phyloP scores from a whole-genome alignment of 2,797 vertebrate species.

The Etheostoma nigrum region DNA sequence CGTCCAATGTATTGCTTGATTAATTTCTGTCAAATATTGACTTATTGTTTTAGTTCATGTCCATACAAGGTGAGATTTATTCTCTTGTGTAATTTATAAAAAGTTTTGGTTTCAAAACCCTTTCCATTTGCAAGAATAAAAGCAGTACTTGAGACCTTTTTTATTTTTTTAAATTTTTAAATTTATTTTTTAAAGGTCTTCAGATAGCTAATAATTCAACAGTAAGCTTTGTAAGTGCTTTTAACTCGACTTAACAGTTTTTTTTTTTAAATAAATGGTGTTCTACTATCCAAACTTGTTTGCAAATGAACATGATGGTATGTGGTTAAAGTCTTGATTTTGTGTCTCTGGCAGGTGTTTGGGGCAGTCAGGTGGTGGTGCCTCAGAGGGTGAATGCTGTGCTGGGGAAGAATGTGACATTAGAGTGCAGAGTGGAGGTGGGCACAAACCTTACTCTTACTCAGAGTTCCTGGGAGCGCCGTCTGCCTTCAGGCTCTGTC shows the following conservation, averaged over 20 bases:
- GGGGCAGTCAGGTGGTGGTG: slow-evolving; percentile 91
- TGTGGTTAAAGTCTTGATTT: slow-evolving; percentile 10
- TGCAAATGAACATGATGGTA: not conserved
- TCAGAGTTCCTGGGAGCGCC: slow-evolving; percentile 97
- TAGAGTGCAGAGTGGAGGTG: slow-evolving; percentile 94
- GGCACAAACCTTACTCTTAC: slow-evolving; percentile 92
- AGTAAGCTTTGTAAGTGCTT: not conserved
- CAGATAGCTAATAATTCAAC: not conserved
- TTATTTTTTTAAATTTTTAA: no score
- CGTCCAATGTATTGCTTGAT: not conserved
- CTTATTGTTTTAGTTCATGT: not conserved
- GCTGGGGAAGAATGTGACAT: slow-evolving; percentile 94
- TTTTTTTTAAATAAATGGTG: not conserved
- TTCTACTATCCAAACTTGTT: not conserved
- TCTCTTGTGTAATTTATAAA: not conserved
- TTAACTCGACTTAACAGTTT: not conserved
- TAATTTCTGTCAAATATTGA: not conserved
- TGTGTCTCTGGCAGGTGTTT: slow-evolving; percentile 83
- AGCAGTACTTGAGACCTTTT: no score
- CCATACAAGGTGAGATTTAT: not conserved
- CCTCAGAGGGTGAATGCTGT: slow-evolving; percentile 92
- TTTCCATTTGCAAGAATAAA: not conserved
- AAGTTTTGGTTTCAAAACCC: not conserved
- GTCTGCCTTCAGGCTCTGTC: slow-evolving; percentile 87
- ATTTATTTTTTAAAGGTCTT: not conserved